Conservation (phyloP, 2,888 invertebrate genomes). For the Epistrophella euchroma region DNA sequence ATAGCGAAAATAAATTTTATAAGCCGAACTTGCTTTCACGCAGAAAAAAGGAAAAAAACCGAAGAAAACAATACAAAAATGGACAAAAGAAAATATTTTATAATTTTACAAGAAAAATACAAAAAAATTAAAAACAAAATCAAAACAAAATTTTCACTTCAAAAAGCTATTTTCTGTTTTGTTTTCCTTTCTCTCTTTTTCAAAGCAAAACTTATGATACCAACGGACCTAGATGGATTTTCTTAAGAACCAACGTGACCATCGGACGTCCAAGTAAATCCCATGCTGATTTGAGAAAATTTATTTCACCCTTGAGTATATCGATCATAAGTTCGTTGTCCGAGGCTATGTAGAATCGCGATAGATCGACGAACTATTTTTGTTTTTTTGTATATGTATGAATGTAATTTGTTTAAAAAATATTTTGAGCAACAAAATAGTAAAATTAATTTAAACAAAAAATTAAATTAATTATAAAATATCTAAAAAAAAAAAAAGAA, state of each 20-base stretch:
- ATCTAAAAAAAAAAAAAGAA: constrained; percentile 42
- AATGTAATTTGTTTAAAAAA: not conserved
- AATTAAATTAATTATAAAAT: constrained; percentile 58
- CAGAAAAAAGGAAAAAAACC: constrained; percentile 75
- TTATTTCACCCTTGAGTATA: constrained; percentile 97
- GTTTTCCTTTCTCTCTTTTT: constrained; percentile 6
- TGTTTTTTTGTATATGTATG: constrained; percentile 32
- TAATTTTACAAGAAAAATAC: constrained; percentile 64
- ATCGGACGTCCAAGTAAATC: constrained; percentile 98
- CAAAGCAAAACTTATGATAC: constrained; percentile 45
- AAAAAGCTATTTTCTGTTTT: constrained; percentile 27
- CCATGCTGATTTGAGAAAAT: constrained; percentile 99
- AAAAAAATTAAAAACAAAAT: constrained; percentile 71
- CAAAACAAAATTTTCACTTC: constrained; percentile 57
- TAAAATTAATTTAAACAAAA: constrained; percentile 42
- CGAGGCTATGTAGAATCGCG: constrained; percentile 98
- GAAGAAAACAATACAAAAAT: constrained; percentile 42
- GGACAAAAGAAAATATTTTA: constrained; percentile 78
- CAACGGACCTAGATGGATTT: constrained; percentile 92
- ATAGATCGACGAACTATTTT: constrained; percentile 97
- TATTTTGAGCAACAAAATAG: constrained; percentile 55
- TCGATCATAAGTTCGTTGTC: constrained; percentile 99
- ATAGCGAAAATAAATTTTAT: constrained; percentile 8
- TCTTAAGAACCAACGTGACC: constrained; percentile 95
- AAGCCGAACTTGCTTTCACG: constrained; percentile 69